Percentiles rank a stretch among this genome's conserved stretches.
These are phyloP conservation scores for Drosophila neonasuta DNA, from an alignment of 2,888 invertebrate species.

Conservation along the genomic window DNA sequence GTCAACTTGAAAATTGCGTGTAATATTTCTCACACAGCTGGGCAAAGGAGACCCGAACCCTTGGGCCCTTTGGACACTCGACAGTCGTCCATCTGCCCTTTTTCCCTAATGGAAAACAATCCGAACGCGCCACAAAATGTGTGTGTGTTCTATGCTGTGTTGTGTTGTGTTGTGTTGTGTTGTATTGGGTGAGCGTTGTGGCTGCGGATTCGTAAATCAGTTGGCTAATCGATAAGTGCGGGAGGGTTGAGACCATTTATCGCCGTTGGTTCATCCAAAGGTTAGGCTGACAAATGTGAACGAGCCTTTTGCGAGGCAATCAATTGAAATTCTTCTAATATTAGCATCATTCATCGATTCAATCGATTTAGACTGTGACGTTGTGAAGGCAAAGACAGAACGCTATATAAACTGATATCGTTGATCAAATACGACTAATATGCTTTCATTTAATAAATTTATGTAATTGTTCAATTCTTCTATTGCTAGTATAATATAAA, in stretches of 20 bases:
- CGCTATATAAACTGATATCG: no score
- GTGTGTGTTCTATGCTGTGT: not conserved
- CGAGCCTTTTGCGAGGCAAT: slow-evolving; percentile 10
- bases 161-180: not conserved
- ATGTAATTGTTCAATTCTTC: no score
- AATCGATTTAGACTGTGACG: not conserved
- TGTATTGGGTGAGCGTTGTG: slow-evolving; percentile 1
- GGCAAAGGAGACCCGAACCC: not conserved
- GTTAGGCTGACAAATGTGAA: slow-evolving; percentile 20
- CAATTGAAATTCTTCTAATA: slow-evolving; percentile 20
- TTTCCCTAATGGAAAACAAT: slow-evolving; percentile 64
- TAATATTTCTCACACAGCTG: slow-evolving; percentile 57
- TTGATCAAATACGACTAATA: no score
- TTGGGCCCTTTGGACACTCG: slow-evolving; percentile 7
- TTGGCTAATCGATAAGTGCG: slow-evolving; percentile 17
- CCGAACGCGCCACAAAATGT: slow-evolving; percentile 36
- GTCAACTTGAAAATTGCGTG: slow-evolving; percentile 60
- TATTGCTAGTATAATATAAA: no score
- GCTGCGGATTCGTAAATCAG: no score
- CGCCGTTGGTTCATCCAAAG: slow-evolving; percentile 18
- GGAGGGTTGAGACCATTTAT: not conserved
- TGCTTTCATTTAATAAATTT: no score
- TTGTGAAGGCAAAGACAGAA: no score
- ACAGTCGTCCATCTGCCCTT: slow-evolving; percentile 16
- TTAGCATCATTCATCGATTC: slow-evolving; percentile 15